phyloP scores from a whole-genome alignment of 2,888 invertebrate genomes.

The Tenthredo notha region DNA sequence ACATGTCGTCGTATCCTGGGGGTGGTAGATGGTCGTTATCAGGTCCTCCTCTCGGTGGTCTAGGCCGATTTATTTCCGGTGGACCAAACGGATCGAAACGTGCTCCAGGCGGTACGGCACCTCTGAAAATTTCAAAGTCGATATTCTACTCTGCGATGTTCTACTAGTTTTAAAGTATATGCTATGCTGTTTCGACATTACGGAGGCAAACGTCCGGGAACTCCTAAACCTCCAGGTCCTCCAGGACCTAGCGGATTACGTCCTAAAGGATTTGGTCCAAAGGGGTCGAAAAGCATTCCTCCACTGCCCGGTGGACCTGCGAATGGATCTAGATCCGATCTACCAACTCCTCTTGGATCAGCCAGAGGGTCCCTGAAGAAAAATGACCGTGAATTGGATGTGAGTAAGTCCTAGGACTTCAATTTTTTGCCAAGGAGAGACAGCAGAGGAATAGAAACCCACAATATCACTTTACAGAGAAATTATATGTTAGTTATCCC shows the following conservation, averaged over 20 bases:
- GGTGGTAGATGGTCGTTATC: conserved; percentile 89
- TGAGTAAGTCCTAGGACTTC: neutral
- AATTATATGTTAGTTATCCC: neutral
- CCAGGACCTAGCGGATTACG: conserved; percentile 76
- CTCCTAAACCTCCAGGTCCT: conserved; percentile 80
- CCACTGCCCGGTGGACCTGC: conserved; percentile 80
- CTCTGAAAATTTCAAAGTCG: conserved; percentile 77
- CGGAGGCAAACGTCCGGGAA: conserved; percentile 83
- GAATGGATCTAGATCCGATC: conserved; percentile 90
- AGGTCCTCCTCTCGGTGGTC: conserved; percentile 76
- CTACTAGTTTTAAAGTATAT: neutral
- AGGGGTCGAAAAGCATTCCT: conserved; percentile 88
- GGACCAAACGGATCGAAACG: conserved; percentile 93
- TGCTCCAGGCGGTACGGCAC: conserved; percentile 87
- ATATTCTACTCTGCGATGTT: neutral
- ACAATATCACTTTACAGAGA: neutral
- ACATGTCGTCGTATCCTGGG: conserved; percentile 89
- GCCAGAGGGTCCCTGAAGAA: conserved; percentile 58
- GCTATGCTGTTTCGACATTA: conserved; percentile 67
- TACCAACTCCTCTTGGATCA: conserved; percentile 80
- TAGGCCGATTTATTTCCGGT: conserved; percentile 75
- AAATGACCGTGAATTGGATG: neutral
- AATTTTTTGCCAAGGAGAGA: neutral
- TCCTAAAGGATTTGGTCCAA: conserved; percentile 70
- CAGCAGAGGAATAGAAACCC: neutral